Conservation (phyloP, 2,888 invertebrate genomes). For the Allacma fusca region DNA sequence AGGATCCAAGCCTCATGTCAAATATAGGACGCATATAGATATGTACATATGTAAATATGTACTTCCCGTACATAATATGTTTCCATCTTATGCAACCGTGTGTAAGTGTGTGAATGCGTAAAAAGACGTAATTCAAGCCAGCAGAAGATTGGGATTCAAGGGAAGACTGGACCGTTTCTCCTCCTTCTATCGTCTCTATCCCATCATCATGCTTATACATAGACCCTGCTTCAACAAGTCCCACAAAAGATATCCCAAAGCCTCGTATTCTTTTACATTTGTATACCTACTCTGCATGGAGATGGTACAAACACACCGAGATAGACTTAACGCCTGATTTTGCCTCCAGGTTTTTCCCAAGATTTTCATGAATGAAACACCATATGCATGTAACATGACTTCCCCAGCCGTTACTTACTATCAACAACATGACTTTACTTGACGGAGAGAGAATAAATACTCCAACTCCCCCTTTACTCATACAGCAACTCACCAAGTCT, state of each 20-base stretch:
- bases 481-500: no score
- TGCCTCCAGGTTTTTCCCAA: conserved; percentile 55
- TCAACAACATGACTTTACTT: not conserved
- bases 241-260: not conserved
- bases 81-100: not conserved
- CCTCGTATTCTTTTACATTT: not conserved
- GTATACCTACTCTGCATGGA: not conserved
- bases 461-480: not conserved
- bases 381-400: not conserved
- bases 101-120: conserved; percentile 1
- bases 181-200: not conserved
- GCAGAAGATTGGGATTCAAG: not conserved
- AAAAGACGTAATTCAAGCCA: conserved; percentile 7
- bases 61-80: no score
- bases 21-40: no score
- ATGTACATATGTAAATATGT: no score
- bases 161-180: not conserved
- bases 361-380: conserved; percentile 59
- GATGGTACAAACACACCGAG: no score
- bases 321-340: not conserved
- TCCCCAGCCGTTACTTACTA: conserved; percentile 4
- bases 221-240: no score
- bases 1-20: no score
- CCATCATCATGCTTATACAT: not conserved
- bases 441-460: not conserved